These are phyloP conservation scores for Peromyscus aztecus DNA, from an alignment of 2,797 vertebrate genomes.

Conservation along the genomic window DNA sequence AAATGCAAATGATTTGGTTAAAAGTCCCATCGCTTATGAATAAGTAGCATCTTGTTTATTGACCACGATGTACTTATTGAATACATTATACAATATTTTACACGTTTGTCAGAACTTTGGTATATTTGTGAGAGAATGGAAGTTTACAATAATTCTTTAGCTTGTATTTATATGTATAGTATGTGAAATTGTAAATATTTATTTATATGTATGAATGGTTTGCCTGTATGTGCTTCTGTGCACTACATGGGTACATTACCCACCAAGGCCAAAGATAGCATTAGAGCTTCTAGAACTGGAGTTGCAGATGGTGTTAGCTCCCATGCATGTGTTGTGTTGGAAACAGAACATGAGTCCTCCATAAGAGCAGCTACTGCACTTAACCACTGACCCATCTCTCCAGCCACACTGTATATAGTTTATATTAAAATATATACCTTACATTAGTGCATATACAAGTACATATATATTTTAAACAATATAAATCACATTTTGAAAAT, in stretches of 20 bases:
- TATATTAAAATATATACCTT: neutral
- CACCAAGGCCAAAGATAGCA: neutral
- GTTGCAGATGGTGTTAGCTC: no score
- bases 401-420: neutral
- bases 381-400: no score
- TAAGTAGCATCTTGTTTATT: neutral
- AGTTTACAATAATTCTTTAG: neutral
- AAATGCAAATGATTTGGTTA: constrained; percentile 7
- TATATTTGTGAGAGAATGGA: neutral
- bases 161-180: neutral
- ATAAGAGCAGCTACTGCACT: neutral
- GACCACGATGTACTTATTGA: neutral
- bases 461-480: neutral
- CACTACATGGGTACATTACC: neutral
- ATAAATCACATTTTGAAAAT: constrained; percentile 1
- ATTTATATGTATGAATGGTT: neutral
- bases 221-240: neutral
- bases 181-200: neutral
- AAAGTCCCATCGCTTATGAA: neutral
- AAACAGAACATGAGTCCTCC: neutral
- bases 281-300: neutral
- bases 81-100: constrained; percentile 10
- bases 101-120: neutral
- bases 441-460: no score
- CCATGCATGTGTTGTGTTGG: no score